Percentiles rank a stretch among this genome's conserved stretches.
Evolutionary conservation across 2,113 vertebrate genomes (phyloP).

Genomic region (Cephalopterus ornatus): DNA sequence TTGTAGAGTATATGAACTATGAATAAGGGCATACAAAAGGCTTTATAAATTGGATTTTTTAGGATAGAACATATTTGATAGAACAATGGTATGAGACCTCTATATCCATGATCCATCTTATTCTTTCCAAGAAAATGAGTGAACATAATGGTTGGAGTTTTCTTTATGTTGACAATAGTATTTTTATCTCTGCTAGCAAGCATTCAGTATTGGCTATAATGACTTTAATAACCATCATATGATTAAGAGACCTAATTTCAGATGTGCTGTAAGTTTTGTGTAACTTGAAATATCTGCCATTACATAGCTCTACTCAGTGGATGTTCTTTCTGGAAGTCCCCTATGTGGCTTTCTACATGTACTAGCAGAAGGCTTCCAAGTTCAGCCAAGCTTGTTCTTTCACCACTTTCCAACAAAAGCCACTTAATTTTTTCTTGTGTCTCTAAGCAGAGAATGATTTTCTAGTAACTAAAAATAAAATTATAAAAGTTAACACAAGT

Average conservation of each 20-base stretch:
- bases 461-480: not conserved
- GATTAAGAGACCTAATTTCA: not conserved
- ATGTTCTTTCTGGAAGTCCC: not conserved
- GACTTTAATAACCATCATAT: not conserved
- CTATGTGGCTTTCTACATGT: not conserved
- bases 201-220: not conserved
- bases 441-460: not conserved
- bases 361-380: not conserved
- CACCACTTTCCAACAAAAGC: not conserved
- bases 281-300: not conserved
- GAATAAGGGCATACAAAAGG: not conserved
- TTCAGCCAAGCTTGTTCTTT: not conserved
- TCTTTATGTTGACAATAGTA: not conserved
- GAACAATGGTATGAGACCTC: not conserved
- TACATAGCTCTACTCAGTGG: not conserved
- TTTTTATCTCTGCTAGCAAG: not conserved
- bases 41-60: not conserved
- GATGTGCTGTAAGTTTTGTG: not conserved
- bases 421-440: not conserved
- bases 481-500: not conserved
- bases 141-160: not conserved
- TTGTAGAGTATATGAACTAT: not conserved
- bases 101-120: not conserved
- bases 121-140: not conserved
- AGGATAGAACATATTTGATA: not conserved